Evolutionary conservation across 1,140 invertebrate species (phyloP).

Genomic region (Drosophila albomicans): DNA sequence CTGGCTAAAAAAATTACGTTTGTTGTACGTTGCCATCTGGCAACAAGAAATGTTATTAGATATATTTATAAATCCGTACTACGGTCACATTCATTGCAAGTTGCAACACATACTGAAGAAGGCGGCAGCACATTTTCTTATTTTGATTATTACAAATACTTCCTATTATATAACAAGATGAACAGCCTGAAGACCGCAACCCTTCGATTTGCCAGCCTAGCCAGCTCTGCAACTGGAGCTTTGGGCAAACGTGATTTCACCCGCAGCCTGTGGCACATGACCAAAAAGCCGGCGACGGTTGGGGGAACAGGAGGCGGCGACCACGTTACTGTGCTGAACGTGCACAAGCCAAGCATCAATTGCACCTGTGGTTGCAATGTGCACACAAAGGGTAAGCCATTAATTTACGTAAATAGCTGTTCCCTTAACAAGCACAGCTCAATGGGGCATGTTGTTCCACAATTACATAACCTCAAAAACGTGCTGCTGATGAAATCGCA

Average conservation of each 20-base stretch:
- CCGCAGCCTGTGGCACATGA: constrained; percentile 90
- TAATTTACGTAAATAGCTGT: background rate
- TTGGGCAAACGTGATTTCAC: constrained; percentile 88
- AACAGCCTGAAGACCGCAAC: constrained; percentile 88
- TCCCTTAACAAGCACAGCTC: too few species aligned
- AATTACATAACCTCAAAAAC: constrained; percentile 79
- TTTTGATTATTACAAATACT: constrained; percentile 37
- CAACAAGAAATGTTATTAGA: background rate
- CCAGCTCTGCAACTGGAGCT: constrained; percentile 84
- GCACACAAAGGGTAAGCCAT: constrained; percentile 89
- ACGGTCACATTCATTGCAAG: constrained; percentile 31
- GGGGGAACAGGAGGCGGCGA: constrained; percentile 38
- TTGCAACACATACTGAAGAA: constrained; percentile 33
- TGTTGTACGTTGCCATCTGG: background rate
- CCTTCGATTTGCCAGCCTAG: constrained; percentile 86
- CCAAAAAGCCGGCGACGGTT: constrained; percentile 78
- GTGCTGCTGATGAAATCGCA: constrained; percentile 38
- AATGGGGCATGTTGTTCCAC: background rate
- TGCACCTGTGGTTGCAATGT: constrained; percentile 88
- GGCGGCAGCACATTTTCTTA: constrained; percentile 53
- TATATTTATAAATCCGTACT: constrained; percentile 19
- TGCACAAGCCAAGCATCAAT: constrained; percentile 85
- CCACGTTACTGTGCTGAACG: constrained; percentile 68
- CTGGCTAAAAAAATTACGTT: background rate
- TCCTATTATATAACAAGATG: constrained; percentile 86